phyloP scores from a whole-genome alignment of 2,797 vertebrate species.

The Acanthornis magna region DNA sequence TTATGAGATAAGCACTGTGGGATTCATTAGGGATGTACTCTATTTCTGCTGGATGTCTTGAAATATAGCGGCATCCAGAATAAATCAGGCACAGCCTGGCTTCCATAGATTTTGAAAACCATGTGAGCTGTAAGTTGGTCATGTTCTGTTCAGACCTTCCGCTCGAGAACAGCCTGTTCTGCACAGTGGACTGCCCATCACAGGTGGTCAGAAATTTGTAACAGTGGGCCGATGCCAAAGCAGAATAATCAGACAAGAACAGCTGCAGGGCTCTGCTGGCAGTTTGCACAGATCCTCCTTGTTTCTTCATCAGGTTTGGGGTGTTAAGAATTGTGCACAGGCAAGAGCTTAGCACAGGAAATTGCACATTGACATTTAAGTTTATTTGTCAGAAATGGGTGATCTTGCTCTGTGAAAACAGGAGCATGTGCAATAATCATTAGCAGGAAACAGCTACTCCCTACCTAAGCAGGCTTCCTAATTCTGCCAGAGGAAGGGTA shows the following conservation, averaged over 20 bases:
- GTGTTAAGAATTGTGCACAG: background rate
- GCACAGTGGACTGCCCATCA: background rate
- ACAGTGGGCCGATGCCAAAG: background rate
- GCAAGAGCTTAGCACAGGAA: background rate
- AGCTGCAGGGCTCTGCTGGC: background rate
- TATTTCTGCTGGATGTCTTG: background rate
- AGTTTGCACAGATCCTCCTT: background rate
- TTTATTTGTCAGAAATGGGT: background rate
- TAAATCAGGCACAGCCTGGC: background rate
- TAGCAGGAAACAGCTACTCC: background rate
- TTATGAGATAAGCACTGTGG: background rate
- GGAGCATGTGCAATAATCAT: conserved; percentile 11
- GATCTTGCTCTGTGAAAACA: background rate
- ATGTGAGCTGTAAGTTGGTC: background rate
- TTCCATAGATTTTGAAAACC: background rate
- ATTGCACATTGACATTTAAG: background rate
- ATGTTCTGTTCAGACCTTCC: background rate
- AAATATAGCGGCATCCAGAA: background rate
- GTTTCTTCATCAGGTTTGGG: background rate
- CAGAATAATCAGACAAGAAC: background rate
- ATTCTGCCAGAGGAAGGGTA: background rate
- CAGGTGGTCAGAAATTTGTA: background rate
- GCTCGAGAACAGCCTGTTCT: background rate
- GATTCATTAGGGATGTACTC: background rate
- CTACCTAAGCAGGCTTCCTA: background rate